These are phyloP conservation scores for Paratilapia polleni DNA, from an alignment of 2,113 vertebrate species.

Conservation along the genomic window DNA sequence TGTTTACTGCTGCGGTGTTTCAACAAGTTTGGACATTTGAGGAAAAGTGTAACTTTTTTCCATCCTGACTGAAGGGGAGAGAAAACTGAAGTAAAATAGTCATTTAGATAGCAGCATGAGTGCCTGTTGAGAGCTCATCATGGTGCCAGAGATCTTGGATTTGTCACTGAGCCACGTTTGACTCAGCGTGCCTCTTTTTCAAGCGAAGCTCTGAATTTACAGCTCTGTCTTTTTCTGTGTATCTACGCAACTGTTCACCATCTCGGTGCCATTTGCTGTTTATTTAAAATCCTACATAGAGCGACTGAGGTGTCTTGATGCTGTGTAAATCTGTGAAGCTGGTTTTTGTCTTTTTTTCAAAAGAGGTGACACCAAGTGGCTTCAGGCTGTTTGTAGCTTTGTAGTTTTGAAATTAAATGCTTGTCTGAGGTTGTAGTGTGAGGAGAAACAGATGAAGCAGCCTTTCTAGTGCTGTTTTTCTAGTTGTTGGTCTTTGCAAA, in stretches of 20 bases:
- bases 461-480: neutral
- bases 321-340: neutral
- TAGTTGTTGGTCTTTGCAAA: constrained; percentile 4
- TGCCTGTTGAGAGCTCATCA: neutral
- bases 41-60: neutral
- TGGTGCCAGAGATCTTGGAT: neutral
- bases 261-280: neutral
- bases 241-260: neutral
- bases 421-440: neutral
- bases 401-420: constrained; percentile 11
- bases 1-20: constrained; percentile 1
- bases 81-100: neutral
- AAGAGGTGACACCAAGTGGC: constrained; percentile 2
- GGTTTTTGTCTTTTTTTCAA: neutral
- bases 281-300: neutral
- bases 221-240: constrained; percentile 15
- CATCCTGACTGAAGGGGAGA: neutral
- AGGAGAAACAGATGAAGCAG: neutral
- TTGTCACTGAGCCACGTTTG: neutral
- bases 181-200: neutral
- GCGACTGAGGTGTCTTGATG: neutral
- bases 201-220: neutral
- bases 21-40: neutral
- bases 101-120: neutral
- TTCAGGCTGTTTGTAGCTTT: constrained; percentile 12